phyloP scores from a whole-genome alignment of 2,888 invertebrate genomes.

The Agrotis ipsilon region DNA sequence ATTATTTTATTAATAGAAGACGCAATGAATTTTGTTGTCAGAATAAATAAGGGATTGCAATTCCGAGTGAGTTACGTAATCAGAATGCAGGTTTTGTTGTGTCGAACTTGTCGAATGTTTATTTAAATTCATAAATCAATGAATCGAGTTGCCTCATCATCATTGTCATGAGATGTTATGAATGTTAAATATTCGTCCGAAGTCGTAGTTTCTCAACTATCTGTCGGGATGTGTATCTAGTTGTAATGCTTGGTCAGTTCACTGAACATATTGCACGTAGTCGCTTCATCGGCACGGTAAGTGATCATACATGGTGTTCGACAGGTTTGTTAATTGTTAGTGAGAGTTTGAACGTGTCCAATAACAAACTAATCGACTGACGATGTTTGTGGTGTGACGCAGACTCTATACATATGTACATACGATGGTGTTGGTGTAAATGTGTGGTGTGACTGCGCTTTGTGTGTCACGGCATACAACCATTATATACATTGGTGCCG shows the following conservation, averaged over 20 bases:
- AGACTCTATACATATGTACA: conserved; percentile 59
- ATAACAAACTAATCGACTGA: conserved; percentile 70
- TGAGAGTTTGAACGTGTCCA: conserved; percentile 38
- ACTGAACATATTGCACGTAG: conserved; percentile 76
- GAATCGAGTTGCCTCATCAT: conserved; percentile 10
- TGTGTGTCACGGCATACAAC: conserved; percentile 71
- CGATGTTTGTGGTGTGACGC: conserved; percentile 45
- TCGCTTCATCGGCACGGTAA: conserved; percentile 66
- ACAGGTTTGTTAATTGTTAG: conserved; percentile 19
- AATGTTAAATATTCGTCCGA: conserved; percentile 16
- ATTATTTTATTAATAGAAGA: neutral
- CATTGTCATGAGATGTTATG: conserved; percentile 1
- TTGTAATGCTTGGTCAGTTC: conserved; percentile 57
- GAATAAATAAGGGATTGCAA: neutral
- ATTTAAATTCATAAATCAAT: conserved; percentile 27
- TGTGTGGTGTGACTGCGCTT: conserved; percentile 75
- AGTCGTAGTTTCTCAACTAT: conserved; percentile 9
- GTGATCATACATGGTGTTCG: conserved; percentile 55
- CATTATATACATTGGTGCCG: conserved; percentile 66
- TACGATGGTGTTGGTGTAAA: conserved; percentile 72
- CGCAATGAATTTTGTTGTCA: neutral
- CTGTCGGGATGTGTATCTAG: conserved; percentile 32
- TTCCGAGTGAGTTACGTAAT: conserved; percentile 25
- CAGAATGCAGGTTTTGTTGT: conserved; percentile 16
- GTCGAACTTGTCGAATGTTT: conserved; percentile 23